These are phyloP conservation scores for Hirtodrosophila trivittata DNA, from an alignment of 2,888 invertebrate species.

Conservation along the genomic window DNA sequence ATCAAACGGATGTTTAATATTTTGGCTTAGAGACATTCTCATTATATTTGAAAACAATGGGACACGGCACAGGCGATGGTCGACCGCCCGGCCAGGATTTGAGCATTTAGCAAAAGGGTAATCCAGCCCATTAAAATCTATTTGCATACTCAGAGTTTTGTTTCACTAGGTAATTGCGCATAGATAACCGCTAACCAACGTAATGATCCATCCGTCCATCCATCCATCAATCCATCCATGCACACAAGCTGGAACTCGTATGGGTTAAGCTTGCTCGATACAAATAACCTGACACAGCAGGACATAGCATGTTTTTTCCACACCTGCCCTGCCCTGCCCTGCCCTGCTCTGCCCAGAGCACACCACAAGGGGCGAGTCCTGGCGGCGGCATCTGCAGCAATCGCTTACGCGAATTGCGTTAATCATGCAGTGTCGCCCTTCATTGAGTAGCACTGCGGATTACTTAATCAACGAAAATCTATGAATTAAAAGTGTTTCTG, in stretches of 20 bases:
- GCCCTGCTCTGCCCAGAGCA: conserved; percentile 1
- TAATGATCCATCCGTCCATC: conserved; percentile 57
- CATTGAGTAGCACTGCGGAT: conserved; percentile 56
- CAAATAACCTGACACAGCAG: conserved; percentile 38
- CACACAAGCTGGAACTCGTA: neutral
- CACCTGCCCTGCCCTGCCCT: conserved; percentile 41
- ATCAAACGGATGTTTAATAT: conserved; percentile 78
- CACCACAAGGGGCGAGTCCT: neutral
- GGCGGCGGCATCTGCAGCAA: conserved; percentile 12
- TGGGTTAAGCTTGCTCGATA: conserved; percentile 41
- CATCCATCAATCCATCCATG: neutral
- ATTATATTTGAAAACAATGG: conserved; percentile 78
- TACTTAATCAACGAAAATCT: conserved; percentile 73
- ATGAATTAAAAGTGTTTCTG: conserved; percentile 71
- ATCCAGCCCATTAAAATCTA: conserved; percentile 82
- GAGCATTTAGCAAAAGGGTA: conserved; percentile 75
- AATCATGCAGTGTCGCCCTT: conserved; percentile 44
- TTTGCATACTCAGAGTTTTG: conserved; percentile 81
- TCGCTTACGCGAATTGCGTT: conserved; percentile 77
- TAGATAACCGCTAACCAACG: conserved; percentile 78
- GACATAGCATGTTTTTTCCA: conserved; percentile 26
- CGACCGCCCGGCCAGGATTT: conserved; percentile 63
- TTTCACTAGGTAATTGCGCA: conserved; percentile 81
- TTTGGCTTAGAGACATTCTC: conserved; percentile 82
- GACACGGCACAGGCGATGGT: conserved; percentile 10